Evolutionary conservation across 2,888 invertebrate species (phyloP).

Genomic region (Platerodrilus igneus): DNA sequence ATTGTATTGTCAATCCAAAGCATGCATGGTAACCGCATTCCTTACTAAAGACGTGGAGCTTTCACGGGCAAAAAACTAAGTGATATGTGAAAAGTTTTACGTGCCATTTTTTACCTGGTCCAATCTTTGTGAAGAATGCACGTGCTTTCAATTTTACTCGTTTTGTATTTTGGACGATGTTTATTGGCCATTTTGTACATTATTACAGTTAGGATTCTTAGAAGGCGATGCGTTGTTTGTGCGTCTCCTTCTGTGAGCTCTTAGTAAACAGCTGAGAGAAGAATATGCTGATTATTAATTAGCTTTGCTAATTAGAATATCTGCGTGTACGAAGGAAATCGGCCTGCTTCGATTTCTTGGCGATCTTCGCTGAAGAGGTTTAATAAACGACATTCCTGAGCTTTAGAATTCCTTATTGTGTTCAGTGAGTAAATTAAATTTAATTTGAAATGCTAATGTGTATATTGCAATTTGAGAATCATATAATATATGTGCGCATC

Average conservation of each 20-base stretch:
- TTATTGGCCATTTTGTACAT: too few species aligned
- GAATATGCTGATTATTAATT: slow-evolving; percentile 31
- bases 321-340: slow-evolving; percentile 25
- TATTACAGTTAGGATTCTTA: too few species aligned
- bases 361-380: too few species aligned
- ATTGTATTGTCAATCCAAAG: slow-evolving; percentile 26
- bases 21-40: slow-evolving; percentile 28
- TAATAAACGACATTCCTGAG: slow-evolving; percentile 12
- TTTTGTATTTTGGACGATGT: slow-evolving; percentile 9
- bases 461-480: slow-evolving; percentile 10
- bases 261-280: too few species aligned
- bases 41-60: slow-evolving; percentile 26
- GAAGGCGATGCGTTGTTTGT: too few species aligned
- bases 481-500: slow-evolving; percentile 12
- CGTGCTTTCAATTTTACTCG: slow-evolving; percentile 12
- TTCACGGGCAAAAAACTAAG: slow-evolving; percentile 26
- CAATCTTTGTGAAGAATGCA: slow-evolving; percentile 16
- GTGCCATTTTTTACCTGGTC: slow-evolving; percentile 20
- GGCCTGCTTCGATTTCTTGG: too few species aligned
- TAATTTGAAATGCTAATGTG: slow-evolving; percentile 13
- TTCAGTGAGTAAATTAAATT: too few species aligned
- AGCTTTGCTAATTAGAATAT: slow-evolving; percentile 30
- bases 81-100: slow-evolving; percentile 28
- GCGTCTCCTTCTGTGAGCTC: too few species aligned
- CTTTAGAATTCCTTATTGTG: slow-evolving; percentile 9